Percentiles rank a stretch among this genome's conserved stretches.
These are phyloP conservation scores for Nebria salina DNA, from an alignment of 2,888 invertebrate genomes.

Conservation along the genomic window DNA sequence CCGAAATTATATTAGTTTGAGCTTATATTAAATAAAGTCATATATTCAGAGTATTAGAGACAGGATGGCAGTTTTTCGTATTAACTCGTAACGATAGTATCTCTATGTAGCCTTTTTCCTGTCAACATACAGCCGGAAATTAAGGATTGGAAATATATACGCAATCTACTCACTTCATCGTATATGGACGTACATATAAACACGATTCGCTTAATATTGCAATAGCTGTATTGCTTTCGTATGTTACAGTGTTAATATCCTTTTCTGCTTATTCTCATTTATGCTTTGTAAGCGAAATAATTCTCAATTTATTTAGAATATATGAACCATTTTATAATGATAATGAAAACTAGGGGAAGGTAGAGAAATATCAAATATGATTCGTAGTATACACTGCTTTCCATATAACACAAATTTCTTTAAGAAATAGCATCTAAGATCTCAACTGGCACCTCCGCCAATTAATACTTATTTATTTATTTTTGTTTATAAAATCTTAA, in stretches of 20 bases:
- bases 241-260: not conserved
- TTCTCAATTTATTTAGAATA: too few relatives aligned
- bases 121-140: not conserved
- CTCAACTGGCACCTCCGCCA: too few relatives aligned
- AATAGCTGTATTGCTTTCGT: not conserved
- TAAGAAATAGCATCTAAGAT: too few relatives aligned
- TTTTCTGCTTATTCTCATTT: not conserved
- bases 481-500: too few relatives aligned
- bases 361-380: too few relatives aligned
- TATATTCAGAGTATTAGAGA: not conserved
- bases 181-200: not conserved
- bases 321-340: too few relatives aligned
- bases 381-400: too few relatives aligned
- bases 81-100: not conserved
- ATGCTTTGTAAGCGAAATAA: not conserved
- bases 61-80: not conserved
- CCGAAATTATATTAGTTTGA: not conserved
- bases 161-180: not conserved
- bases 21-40: not conserved
- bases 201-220: not conserved
- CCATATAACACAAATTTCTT: too few relatives aligned
- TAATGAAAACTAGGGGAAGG: too few relatives aligned
- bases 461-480: too few relatives aligned
- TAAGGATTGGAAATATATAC: not conserved
- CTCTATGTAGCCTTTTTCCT: not conserved